Conservation (phyloP, 2,888 invertebrate genomes). For the Anthophora plumipes region DNA sequence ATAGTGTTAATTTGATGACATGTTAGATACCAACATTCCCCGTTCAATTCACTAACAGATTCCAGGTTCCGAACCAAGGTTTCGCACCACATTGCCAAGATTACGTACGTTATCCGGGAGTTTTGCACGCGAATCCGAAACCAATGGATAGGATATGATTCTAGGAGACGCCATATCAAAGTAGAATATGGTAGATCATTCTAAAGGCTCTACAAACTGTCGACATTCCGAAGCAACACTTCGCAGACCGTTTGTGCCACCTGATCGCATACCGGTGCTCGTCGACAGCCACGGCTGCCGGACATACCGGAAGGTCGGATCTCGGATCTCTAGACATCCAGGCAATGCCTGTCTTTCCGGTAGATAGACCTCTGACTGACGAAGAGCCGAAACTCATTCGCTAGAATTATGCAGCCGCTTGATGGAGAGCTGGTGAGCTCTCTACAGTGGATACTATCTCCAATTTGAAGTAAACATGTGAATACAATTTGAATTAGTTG, state of each 20-base stretch:
- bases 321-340: slow-evolving; percentile 78
- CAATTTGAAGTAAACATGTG: background rate
- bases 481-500: background rate
- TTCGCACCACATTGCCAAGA: background rate
- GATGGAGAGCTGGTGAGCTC: slow-evolving; percentile 4
- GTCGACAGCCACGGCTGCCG: slow-evolving; percentile 71
- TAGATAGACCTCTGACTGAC: slow-evolving; percentile 65
- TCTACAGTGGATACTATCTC: slow-evolving; percentile 1
- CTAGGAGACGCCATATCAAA: slow-evolving; percentile 10
- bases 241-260: slow-evolving; percentile 73
- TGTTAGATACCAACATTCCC: background rate
- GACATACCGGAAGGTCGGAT: slow-evolving; percentile 77
- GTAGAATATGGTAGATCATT: slow-evolving; percentile 49
- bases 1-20: background rate
- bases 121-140: background rate
- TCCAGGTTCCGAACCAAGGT: background rate
- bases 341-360: slow-evolving; percentile 77
- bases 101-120: background rate
- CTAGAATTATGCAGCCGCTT: slow-evolving; percentile 55
- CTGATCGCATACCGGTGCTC: slow-evolving; percentile 78
- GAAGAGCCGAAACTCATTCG: slow-evolving; percentile 57
- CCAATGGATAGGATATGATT: background rate
- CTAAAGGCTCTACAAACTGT: slow-evolving; percentile 58
- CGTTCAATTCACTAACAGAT: background rate
- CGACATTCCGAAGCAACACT: slow-evolving; percentile 76